Percentiles rank a stretch among this genome's conserved stretches.
These are phyloP conservation scores for Podocnemis expansa DNA, from an alignment of 2,113 vertebrate species.

Conservation along the genomic window DNA sequence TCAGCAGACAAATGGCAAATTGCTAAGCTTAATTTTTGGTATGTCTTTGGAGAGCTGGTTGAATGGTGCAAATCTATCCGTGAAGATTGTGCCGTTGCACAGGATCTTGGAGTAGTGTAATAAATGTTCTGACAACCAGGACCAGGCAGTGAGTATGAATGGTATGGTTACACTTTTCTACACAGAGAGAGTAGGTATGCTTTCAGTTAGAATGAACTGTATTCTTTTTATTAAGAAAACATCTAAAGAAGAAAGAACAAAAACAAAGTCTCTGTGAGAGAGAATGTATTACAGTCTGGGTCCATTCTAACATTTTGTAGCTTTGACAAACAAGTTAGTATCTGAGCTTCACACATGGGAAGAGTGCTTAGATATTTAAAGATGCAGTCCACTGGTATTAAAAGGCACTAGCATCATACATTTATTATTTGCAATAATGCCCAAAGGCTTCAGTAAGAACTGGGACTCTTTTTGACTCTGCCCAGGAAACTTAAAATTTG, in stretches of 20 bases:
- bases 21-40: neutral
- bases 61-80: neutral
- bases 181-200: neutral
- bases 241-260: neutral
- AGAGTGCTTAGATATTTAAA: neutral
- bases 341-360: neutral
- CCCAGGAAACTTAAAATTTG: neutral
- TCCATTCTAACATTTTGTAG: neutral
- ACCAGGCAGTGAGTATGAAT: neutral
- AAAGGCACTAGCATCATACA: neutral
- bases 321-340: neutral
- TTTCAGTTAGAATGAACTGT: neutral
- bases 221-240: neutral
- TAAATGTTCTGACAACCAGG: neutral
- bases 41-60: neutral
- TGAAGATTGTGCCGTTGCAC: neutral
- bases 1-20: neutral
- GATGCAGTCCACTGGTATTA: neutral
- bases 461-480: neutral
- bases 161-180: neutral
- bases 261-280: neutral
- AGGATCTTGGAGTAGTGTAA: neutral
- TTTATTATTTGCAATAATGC: neutral
- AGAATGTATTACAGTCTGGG: neutral
- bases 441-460: neutral